phyloP scores from a whole-genome alignment of 2,888 invertebrate genomes.

The Ischnura elegans region DNA sequence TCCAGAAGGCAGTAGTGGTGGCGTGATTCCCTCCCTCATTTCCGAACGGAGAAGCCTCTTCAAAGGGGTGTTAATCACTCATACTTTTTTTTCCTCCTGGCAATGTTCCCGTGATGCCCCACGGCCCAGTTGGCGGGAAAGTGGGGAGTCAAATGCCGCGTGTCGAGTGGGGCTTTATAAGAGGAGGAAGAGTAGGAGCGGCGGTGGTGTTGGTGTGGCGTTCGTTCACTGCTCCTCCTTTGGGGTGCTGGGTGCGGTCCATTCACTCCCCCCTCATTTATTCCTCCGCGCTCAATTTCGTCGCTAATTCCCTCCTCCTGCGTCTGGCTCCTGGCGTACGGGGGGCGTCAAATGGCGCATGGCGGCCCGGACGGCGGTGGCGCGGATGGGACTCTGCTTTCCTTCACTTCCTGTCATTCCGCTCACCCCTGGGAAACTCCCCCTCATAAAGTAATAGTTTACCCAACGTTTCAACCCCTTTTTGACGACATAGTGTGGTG shows the following conservation, averaged over 20 bases:
- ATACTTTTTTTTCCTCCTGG: no score
- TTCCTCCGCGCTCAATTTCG: slow-evolving; percentile 62
- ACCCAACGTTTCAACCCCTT: no score
- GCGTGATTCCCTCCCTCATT: no score
- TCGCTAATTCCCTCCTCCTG: slow-evolving; percentile 31
- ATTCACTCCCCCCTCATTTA: not conserved
- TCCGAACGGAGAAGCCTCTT: no score
- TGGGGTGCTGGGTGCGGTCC: not conserved
- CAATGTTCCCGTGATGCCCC: not conserved
- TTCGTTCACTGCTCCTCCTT: not conserved
- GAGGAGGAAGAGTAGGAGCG: slow-evolving; percentile 39
- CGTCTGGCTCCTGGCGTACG: not conserved
- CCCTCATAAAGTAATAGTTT: no score
- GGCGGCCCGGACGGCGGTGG: not conserved
- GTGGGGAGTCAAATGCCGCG: not conserved
- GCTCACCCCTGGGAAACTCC: no score
- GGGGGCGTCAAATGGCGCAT: not conserved
- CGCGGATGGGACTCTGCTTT: no score
- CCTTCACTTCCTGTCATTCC: not conserved
- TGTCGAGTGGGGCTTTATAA: not conserved
- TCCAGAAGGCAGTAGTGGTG: no score
- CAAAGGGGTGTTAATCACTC: not conserved
- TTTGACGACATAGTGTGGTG: no score
- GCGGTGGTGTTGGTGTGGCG: not conserved
- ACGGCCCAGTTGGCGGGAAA: not conserved